These are phyloP conservation scores for Vanessa tameamea DNA, from an alignment of 1,140 invertebrate genomes.

Conservation along the genomic window DNA sequence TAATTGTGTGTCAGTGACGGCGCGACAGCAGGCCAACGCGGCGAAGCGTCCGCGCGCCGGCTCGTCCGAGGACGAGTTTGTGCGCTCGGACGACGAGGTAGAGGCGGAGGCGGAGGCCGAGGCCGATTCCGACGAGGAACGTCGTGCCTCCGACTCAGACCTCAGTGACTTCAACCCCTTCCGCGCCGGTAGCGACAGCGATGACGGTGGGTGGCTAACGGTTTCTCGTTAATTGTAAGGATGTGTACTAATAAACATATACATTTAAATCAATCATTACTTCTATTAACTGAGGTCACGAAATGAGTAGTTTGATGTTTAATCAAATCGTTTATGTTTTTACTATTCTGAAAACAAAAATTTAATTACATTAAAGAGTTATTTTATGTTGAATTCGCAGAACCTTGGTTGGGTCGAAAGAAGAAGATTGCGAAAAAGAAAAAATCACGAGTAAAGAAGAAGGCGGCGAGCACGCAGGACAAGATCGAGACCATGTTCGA, in stretches of 20 bases:
- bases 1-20: conserved; percentile 60
- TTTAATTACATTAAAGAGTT: neutral
- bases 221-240: neutral
- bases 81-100: conserved; percentile 47
- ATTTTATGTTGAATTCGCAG: conserved; percentile 63
- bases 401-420: conserved; percentile 90
- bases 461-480: conserved; percentile 86
- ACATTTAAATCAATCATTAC: neutral
- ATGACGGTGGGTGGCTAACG: conserved; percentile 67
- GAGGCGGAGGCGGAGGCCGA: conserved; percentile 44
- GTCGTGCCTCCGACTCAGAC: conserved; percentile 85
- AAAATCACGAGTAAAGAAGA: conserved; percentile 84
- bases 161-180: conserved; percentile 95
- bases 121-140: conserved; percentile 82
- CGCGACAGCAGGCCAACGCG: conserved; percentile 86
- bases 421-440: conserved; percentile 87
- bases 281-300: too few relatives aligned
- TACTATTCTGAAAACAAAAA: too few relatives aligned
- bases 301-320: neutral
- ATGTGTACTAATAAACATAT: neutral
- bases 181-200: conserved; percentile 91
- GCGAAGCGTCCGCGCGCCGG: conserved; percentile 85
- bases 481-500: conserved; percentile 86
- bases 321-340: neutral
- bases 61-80: conserved; percentile 84